Percentiles rank a stretch among this genome's conserved stretches.
Conservation (phyloP, 2,113 vertebrate species). For the Pogonocichla stellata region DNA sequence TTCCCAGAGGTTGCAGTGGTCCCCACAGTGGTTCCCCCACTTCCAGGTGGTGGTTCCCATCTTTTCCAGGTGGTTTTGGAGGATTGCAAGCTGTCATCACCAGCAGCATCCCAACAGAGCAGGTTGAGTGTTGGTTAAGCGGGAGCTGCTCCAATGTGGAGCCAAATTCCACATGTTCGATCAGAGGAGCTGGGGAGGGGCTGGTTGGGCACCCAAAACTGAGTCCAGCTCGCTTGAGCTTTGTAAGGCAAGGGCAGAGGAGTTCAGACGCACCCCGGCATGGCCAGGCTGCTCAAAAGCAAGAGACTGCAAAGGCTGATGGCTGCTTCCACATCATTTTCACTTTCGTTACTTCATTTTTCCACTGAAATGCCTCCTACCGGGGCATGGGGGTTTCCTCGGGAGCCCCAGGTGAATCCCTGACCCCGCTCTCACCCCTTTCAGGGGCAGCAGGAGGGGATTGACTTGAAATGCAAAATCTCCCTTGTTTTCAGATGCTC, state of each 20-base stretch:
- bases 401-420: neutral
- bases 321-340: neutral
- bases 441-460: neutral
- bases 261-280: fast-evolving
- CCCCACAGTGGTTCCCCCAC: fast-evolving
- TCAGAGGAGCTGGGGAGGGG: neutral
- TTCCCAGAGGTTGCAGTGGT: fast-evolving
- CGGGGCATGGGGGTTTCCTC: fast-evolving
- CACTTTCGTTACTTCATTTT: neutral
- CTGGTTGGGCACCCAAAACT: neutral
- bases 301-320: neutral
- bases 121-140: neutral
- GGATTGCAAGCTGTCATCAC: neutral
- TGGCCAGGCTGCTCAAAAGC: neutral
- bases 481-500: neutral
- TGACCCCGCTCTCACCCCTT: neutral
- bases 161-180: fast-evolving
- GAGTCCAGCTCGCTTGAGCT: fast-evolving
- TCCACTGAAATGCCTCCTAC: neutral
- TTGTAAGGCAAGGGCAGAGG: neutral
- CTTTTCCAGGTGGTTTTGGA: neutral
- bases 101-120: fast-evolving
- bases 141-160: fast-evolving
- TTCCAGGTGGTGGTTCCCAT: neutral
- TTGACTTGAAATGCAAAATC: neutral